Evolutionary conservation across 2,797 vertebrate species (phyloP), one percentile per base, ranked within the genome.

Genomic region (Gouania willdenowi): DNA sequence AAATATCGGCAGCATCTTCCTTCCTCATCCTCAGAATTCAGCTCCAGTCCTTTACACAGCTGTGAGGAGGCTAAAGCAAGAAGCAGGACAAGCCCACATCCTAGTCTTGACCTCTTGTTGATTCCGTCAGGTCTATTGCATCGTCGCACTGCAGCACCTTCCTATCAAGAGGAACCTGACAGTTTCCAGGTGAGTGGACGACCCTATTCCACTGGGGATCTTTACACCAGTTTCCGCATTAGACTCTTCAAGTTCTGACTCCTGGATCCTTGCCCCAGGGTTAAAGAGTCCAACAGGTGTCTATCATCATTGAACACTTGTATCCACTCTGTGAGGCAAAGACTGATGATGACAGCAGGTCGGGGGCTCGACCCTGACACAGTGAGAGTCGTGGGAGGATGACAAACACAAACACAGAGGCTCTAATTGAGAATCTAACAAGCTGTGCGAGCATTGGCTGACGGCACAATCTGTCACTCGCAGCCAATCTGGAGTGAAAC

Each of bases 71-170:
- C 15, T 0, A 19, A 38, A 41, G 27, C 40, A 44, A 54, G 48
- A 49, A 31, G 14, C 69, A 48, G 30, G 38, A 32, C 35, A 5
- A 39, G 31, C 33, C 20, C 17, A 4, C 4, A 40, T 14, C 13
- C 13, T 14, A 14, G 13, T 13, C 14, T 14, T 14, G 13, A 14
- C 13, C 13, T 16, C 6, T 0, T 52, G 60, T 65, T 73, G 65
- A 64, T 56, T 60, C 50, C 56, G 40, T 56, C 27, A 17, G 64
- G 65, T 28, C 60, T 69, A 74, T 79, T 79, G 58, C 72, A 45
- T 56, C 75, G 79, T 70, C 77, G 73, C 81, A 81, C 70, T 83
- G 79, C 79, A 75, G 78, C 78, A 83, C 75, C 84, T 79, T n/a
- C n/a, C n/a, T 78, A 81, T 61, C 69, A 44, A 71, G 63, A 23